phyloP scores from a whole-genome alignment of 2,113 vertebrate species.

The Amblyornis subalaris region DNA sequence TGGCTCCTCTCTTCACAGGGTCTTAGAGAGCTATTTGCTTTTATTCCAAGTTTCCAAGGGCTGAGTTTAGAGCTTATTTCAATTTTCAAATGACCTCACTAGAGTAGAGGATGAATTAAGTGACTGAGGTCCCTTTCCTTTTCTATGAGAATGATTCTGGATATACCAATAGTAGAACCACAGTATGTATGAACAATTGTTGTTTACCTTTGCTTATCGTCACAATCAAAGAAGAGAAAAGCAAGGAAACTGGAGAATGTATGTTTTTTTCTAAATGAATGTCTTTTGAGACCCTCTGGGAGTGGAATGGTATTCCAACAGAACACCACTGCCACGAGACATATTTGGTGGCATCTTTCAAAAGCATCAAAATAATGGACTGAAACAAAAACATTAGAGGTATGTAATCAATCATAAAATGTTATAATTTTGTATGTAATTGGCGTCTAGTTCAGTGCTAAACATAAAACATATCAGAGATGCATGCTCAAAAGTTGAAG shows the following conservation, averaged over 20 bases:
- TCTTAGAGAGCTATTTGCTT: background rate
- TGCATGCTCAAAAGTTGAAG: background rate
- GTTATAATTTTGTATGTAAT: background rate
- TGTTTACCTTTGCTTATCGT: background rate
- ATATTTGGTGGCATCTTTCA: background rate
- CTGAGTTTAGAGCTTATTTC: background rate
- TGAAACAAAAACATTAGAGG: background rate
- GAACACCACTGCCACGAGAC: background rate
- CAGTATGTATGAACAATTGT: background rate
- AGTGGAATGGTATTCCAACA: background rate
- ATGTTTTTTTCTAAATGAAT: background rate
- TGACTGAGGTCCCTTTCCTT: background rate
- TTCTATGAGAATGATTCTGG: background rate
- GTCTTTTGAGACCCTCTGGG: background rate
- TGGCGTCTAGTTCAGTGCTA: background rate
- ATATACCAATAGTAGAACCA: background rate
- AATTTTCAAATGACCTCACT: background rate
- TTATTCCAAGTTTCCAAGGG: background rate
- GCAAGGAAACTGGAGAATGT: background rate
- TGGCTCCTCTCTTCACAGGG: no score
- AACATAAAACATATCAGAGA: background rate
- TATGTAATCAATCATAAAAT: background rate
- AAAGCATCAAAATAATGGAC: background rate
- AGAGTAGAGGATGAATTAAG: background rate
- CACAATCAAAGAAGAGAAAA: background rate